phyloP scores from a whole-genome alignment of 2,888 invertebrate species.

The Gisinianus flammeolus region DNA sequence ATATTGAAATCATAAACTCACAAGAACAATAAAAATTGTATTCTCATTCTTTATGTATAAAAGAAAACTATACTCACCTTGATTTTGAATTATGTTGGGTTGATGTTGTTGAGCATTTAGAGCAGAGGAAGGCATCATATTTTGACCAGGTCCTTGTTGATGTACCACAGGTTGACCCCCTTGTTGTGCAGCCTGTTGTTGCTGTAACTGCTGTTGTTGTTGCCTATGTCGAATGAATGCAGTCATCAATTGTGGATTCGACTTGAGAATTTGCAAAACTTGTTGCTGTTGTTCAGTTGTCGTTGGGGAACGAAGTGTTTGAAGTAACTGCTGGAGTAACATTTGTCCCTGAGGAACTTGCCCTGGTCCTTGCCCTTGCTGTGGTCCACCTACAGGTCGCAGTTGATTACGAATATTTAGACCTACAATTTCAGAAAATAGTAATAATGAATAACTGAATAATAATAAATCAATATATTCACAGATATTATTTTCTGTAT shows the following conservation, averaged over 20 bases:
- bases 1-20: background rate
- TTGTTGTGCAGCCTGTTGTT: conserved; percentile 56
- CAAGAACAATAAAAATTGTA: background rate
- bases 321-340: conserved; percentile 79
- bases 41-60: background rate
- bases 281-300: conserved; percentile 91
- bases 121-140: conserved; percentile 49
- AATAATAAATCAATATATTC: background rate
- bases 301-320: conserved; percentile 85
- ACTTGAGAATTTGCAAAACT: conserved; percentile 85
- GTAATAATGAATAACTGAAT: background rate
- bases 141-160: conserved; percentile 49
- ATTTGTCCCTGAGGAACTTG: conserved; percentile 54
- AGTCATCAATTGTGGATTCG: conserved; percentile 93
- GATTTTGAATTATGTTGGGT: conserved; percentile 56
- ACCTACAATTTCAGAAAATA: conserved; percentile 15
- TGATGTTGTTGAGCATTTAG: conserved; percentile 57
- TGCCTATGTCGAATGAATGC: conserved; percentile 90
- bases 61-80: conserved; percentile 18
- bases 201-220: conserved; percentile 61
- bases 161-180: conserved; percentile 67
- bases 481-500: background rate
- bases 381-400: conserved; percentile 58
- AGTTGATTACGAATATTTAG: conserved; percentile 56
- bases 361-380: conserved; percentile 45